Evolutionary conservation across 2,113 vertebrate species (phyloP).

Genomic region (Polyodon spathula): DNA sequence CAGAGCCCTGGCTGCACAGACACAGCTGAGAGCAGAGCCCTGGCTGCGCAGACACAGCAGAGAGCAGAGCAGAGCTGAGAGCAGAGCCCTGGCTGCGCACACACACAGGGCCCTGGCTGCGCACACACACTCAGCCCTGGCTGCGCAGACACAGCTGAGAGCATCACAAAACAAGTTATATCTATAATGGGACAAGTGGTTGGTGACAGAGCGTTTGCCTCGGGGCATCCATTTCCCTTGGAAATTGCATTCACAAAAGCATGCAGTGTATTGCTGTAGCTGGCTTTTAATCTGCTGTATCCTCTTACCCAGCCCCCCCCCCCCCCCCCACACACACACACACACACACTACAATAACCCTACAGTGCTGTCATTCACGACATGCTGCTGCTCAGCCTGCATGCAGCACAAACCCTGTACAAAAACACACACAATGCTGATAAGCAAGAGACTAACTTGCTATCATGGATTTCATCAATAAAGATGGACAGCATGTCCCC

Average conservation of each 20-base stretch:
- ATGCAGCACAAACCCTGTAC: constrained; percentile 24
- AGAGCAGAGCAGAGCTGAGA: too few species aligned
- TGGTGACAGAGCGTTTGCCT: constrained; percentile 15
- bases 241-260: constrained; percentile 29
- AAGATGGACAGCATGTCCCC: constrained; percentile 22
- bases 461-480: constrained; percentile 24
- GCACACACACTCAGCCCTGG: too few species aligned
- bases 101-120: too few species aligned
- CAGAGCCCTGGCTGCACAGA: too few species aligned
- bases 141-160: too few species aligned
- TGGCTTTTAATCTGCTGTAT: constrained; percentile 35
- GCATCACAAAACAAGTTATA: constrained; percentile 36
- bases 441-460: constrained; percentile 29
- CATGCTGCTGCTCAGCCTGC: constrained; percentile 36
- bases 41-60: too few species aligned
- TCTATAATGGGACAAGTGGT: constrained; percentile 34
- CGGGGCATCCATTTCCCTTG: constrained; percentile 31
- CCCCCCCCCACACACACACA: too few species aligned
- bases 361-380: constrained; percentile 32
- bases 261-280: constrained; percentile 33
- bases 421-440: constrained; percentile 21
- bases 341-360: constrained; percentile 35
- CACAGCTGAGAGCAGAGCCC: too few species aligned
- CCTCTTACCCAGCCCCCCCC: constrained; percentile 31
- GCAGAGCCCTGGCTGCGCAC: too few species aligned